Conservation (phyloP, 2,888 invertebrate genomes). For the Amblyjoppa fuscipennis region DNA sequence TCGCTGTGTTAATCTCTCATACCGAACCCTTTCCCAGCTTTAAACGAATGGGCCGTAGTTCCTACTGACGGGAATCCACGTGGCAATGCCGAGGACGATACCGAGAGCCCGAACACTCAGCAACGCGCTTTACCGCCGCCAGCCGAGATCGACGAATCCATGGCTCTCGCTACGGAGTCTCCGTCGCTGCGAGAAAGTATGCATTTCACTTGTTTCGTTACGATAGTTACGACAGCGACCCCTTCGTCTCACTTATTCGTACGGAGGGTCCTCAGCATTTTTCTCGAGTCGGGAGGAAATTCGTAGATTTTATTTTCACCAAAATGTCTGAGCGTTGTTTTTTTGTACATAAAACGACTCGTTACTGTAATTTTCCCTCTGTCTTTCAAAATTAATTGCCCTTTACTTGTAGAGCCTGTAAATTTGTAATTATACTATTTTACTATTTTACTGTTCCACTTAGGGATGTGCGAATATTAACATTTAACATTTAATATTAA, state of each 20-base stretch:
- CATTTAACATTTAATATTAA: no score
- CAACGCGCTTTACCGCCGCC: conserved; percentile 80
- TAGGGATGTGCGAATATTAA: no score
- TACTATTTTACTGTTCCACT: no score
- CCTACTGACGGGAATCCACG: conserved; percentile 80
- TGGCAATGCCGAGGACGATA: conserved; percentile 77
- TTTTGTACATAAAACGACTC: not conserved
- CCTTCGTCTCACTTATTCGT: no score
- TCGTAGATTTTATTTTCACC: not conserved
- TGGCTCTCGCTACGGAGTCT: conserved; percentile 80
- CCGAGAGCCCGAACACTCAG: conserved; percentile 74
- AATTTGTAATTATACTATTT: not conserved
- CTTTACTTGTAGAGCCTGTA: not conserved
- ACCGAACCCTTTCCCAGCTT: conserved; percentile 55
- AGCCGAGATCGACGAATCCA: conserved; percentile 76
- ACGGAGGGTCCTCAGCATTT: not conserved
- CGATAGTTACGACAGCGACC: not conserved
- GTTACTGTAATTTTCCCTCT: no score
- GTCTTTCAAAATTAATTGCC: not conserved
- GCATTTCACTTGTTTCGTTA: conserved; percentile 52
- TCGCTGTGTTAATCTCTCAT: conserved; percentile 16
- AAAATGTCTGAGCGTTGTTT: not conserved
- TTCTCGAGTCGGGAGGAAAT: not conserved
- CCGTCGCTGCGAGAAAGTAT: conserved; percentile 79
- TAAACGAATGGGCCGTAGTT: conserved; percentile 79